phyloP scores from a whole-genome alignment of 2,797 vertebrate species.

The Platyrinchus mystaceus region DNA sequence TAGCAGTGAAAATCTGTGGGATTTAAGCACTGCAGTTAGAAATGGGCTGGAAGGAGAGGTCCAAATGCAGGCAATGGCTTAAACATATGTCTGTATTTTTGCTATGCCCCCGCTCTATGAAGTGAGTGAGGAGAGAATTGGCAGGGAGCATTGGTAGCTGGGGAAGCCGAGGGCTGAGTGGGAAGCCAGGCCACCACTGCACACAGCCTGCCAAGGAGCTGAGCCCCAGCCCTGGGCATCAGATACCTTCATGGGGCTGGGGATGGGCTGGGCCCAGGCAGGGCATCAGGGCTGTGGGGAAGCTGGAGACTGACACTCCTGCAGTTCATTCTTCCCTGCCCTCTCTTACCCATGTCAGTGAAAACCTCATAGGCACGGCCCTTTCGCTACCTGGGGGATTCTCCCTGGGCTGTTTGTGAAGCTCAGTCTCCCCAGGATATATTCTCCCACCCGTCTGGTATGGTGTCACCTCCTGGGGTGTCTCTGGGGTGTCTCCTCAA shows the following conservation, averaged over 20 bases:
- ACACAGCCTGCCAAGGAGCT: not conserved
- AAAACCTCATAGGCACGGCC: not conserved
- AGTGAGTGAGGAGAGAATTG: not conserved
- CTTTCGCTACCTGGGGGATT: not conserved
- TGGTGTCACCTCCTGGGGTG: not conserved
- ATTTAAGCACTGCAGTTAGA: not conserved
- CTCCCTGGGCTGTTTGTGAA: not conserved
- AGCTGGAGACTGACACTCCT: not conserved
- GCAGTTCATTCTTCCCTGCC: not conserved
- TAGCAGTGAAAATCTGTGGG: not conserved
- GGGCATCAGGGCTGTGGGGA: not conserved
- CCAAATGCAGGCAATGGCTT: not conserved
- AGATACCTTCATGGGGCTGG: rapidly evolving
- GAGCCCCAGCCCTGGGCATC: not conserved
- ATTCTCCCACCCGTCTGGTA: not conserved
- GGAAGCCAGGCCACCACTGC: not conserved
- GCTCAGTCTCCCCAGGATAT: not conserved
- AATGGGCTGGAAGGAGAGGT: not conserved
- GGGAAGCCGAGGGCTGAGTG: not conserved
- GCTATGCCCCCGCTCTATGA: rapidly evolving
- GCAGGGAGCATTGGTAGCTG: not conserved
- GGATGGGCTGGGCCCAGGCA: rapidly evolving
- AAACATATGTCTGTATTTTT: rapidly evolving
- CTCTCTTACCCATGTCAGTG: not conserved
- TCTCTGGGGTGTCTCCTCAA: not conserved